Conservation (phyloP, 2,797 vertebrate species). For the Eidolon dupreanum region DNA sequence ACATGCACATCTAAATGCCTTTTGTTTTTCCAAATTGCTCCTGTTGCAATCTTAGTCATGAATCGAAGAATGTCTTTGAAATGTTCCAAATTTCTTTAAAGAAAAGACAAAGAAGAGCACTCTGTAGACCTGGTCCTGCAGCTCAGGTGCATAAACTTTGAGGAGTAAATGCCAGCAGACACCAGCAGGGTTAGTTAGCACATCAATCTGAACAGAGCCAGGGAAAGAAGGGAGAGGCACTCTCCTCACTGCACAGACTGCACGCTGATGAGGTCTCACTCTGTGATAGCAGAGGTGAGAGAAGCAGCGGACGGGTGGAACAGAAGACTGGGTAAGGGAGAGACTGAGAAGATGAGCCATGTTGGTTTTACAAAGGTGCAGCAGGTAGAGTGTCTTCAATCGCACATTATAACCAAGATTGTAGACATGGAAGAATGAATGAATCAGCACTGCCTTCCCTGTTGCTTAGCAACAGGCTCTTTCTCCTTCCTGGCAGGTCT, state of each 20-base stretch:
- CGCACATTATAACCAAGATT: not conserved
- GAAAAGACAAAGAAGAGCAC: not conserved
- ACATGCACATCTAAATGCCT: not conserved
- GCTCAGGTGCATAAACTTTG: not conserved
- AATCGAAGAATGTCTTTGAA: not conserved
- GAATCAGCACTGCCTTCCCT: not conserved
- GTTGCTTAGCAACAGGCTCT: slow-evolving; percentile 56
- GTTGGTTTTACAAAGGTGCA: not conserved
- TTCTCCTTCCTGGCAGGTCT: not conserved
- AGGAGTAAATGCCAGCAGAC: not conserved
- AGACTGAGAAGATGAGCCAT: accelerated
- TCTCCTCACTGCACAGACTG: not conserved
- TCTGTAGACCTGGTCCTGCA: not conserved
- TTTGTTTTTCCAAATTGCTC: not conserved
- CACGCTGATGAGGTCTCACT: not conserved
- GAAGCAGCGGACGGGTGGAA: accelerated
- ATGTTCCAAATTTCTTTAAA: not conserved
- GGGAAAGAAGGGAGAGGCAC: not conserved
- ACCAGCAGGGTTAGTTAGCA: not conserved
- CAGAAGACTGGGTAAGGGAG: not conserved
- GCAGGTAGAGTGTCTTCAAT: not conserved
- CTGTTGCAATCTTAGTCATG: not conserved
- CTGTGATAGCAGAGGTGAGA: too few species aligned
- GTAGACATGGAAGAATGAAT: not conserved
- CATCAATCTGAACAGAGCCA: accelerated